phyloP scores from a whole-genome alignment of 2,113 vertebrate genomes.

The human region DNA sequence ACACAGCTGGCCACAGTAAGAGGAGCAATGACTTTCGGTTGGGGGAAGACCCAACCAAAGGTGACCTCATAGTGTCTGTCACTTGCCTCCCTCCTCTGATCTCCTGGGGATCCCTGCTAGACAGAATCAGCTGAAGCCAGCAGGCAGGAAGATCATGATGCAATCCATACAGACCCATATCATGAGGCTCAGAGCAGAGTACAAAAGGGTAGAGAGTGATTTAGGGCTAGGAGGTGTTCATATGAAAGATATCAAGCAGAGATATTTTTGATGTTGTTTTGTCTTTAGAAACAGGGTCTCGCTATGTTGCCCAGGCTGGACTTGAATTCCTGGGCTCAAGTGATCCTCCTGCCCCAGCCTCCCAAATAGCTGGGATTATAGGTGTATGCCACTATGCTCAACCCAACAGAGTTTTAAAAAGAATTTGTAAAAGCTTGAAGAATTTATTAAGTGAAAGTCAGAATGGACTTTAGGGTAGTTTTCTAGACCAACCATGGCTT shows the following conservation, averaged over 20 bases:
- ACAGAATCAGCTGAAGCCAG: neutral
- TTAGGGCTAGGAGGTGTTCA: too few species aligned
- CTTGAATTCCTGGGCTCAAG: neutral
- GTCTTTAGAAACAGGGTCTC: neutral
- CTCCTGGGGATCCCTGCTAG: neutral
- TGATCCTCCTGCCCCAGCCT: neutral
- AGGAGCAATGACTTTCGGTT: neutral
- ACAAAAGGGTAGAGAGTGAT: neutral
- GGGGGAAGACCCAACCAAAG: neutral
- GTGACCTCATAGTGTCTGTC: neutral
- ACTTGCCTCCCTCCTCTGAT: neutral
- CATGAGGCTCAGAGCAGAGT: neutral
- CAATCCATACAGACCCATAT: fast-evolving
- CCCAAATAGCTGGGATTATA: neutral
- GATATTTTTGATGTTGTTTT: neutral
- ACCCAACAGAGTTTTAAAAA: neutral
- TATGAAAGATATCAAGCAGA: neutral
- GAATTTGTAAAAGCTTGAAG: neutral
- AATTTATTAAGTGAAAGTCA: neutral
- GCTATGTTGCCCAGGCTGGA: neutral
- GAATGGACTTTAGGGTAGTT: neutral
- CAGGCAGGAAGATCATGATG: neutral
- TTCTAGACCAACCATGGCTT: neutral
- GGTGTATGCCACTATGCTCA: too few species aligned
- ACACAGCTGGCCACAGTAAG: neutral